A percentile compares a stretch with the other conserved stretches of the same genome.
Evolutionary conservation across 2,888 invertebrate genomes (phyloP).

Genomic region (Dryobota labecula): DNA sequence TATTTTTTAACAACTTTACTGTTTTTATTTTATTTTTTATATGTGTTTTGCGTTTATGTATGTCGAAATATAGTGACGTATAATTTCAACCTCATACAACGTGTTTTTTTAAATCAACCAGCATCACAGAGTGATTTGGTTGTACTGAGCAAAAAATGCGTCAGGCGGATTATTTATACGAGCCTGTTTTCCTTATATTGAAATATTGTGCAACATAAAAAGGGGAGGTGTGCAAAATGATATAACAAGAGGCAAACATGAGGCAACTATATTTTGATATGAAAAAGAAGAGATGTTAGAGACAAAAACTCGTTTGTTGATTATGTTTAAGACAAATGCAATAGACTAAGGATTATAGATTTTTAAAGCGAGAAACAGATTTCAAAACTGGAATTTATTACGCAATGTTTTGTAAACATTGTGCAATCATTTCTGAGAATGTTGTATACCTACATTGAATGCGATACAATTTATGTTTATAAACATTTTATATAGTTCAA

Average conservation of each 20-base stretch:
- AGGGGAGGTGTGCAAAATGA: conserved; percentile 31
- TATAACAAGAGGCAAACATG: not conserved
- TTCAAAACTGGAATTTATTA: conserved; percentile 25
- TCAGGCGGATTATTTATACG: not conserved
- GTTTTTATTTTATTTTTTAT: not conserved
- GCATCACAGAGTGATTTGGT: not conserved
- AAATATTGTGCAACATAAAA: conserved; percentile 36
- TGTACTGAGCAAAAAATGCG: conserved; percentile 4
- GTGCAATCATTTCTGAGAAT: conserved; percentile 38
- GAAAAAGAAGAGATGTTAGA: not conserved
- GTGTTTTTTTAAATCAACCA: conserved; percentile 31
- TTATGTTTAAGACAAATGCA: no score
- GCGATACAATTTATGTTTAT: conserved; percentile 24
- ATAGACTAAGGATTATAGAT: not conserved
- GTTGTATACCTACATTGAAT: not conserved
- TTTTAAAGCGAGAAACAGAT: not conserved
- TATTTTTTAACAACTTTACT: not conserved
- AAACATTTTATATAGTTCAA: conserved; percentile 17
- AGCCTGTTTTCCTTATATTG: conserved; percentile 15
- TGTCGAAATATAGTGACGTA: conserved; percentile 36
- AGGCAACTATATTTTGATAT: no score
- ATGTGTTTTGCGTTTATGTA: conserved; percentile 16
- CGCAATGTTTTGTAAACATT: conserved; percentile 59
- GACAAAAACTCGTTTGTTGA: conserved; percentile 2
- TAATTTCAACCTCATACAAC: conserved; percentile 57